Conservation (phyloP, 2,797 vertebrate species). For the Pempheris klunzingeri region DNA sequence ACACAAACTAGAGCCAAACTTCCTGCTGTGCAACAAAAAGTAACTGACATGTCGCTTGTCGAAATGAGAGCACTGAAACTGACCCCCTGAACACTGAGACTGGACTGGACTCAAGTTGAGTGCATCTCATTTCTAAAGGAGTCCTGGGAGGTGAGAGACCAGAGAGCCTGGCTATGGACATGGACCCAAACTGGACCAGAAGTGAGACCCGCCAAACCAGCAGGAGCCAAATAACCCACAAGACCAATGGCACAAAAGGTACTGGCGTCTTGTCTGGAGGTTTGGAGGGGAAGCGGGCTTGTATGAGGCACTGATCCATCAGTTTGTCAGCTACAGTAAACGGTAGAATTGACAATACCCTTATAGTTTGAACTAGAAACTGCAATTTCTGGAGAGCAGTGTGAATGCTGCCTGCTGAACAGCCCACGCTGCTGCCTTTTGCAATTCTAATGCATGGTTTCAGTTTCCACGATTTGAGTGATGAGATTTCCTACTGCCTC, state of each 20-base stretch:
- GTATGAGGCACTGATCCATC: too few relatives aligned
- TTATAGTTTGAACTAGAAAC: too few relatives aligned
- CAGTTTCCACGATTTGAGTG: too few relatives aligned
- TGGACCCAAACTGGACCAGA: slow-evolving; percentile 17
- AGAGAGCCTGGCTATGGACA: slow-evolving; percentile 38
- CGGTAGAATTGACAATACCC: too few relatives aligned
- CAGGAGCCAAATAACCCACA: neutral
- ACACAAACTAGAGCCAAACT: slow-evolving; percentile 10
- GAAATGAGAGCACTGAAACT: neutral
- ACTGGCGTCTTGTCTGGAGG: too few relatives aligned
- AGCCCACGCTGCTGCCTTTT: too few relatives aligned
- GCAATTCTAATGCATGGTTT: too few relatives aligned
- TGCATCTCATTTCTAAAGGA: slow-evolving; percentile 81
- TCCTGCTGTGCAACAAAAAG: neutral
- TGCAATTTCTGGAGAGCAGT: too few relatives aligned
- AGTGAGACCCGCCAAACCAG: neutral
- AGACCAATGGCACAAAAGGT: neutral
- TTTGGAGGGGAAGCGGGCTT: too few relatives aligned
- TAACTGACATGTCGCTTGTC: neutral
- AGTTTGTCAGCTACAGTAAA: too few relatives aligned
- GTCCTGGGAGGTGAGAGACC: slow-evolving; percentile 65
- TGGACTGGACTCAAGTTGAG: slow-evolving; percentile 51
- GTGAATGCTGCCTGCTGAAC: too few relatives aligned
- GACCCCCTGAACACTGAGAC: slow-evolving; percentile 21
- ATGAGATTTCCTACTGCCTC: too few relatives aligned